Evolutionary conservation across 2,888 invertebrate species (phyloP), one percentile per base, ranked within the genome.

Genomic region (Euzophera pinguis): DNA sequence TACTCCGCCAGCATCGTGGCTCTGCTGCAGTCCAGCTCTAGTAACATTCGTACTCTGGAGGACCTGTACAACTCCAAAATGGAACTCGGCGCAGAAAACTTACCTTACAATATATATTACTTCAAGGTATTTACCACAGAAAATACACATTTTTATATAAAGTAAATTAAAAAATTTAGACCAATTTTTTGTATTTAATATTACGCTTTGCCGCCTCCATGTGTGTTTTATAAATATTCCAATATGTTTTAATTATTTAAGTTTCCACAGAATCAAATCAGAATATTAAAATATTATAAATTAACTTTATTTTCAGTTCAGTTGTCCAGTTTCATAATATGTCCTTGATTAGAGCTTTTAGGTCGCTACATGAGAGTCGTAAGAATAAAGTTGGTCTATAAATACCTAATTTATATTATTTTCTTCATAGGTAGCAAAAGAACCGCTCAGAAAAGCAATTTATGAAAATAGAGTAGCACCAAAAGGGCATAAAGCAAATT

Each of bases 1-100:
- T 95, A 94, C 65, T 93, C 95, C 0, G 95, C 94, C 1, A 93
- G 93, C 67, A 94, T 95, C 45, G 94, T 95, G 0, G 94, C 93
- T 0, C 73, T 95, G 14, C 80, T 95, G 10, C 94, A 95, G 70
- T 93, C 94, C 0, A 93, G 93, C 1, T 93, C 94, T 0, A 89
- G 90, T 42, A 92, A 92, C 58, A 93, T 95, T 47, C 86, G 89
- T 58, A 93, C 92, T 0, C 69, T 94, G 0, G 62, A 83, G 1
- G 94, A 94, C 70, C 81, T 95, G 10, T 74, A 93, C 3, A 84
- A 92, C 55, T 94, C 94, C 5, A 91, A 92, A 16, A 68, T 95
- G 10, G 91, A 91, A 57, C 75, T 94, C 13, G 94, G 93, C 0
- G 91, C 92, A 0, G 92, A 94, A 68, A 92, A 94, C 62, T 91